Base-by-base conservation (phyloP, 35 echinoderm and acorn worm species). In the Chiridota heheva region DNA sequence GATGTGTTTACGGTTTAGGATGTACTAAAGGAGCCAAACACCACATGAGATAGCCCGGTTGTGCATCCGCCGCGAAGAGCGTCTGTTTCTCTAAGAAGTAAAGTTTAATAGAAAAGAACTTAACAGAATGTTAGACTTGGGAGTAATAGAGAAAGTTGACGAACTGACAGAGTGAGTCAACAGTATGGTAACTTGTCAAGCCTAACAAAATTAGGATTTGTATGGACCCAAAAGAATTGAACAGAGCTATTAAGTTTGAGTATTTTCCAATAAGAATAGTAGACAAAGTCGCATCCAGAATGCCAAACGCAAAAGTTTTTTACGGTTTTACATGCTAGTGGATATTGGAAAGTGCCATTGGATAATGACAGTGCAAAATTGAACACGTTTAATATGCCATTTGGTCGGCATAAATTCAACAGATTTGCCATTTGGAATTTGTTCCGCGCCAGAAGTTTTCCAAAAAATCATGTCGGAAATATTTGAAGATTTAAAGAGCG, bases 371-470 rank as follows among this genome's bases (percentile, higher is more conserved):
- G 75, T 28, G 10, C 47, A 0, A 79, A 79, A 7, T 7, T 79
- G 0, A 60, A 55, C 2, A 42, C 75, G 7, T 79, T 79, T 28
- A 79, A 60, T 22, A 56, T 34, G 6, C 72, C 72, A 51, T 76
- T 76, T 56, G 72, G 72, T 1, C 40, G 72, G 16, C 61, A 26
- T 38, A 79, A 38, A 34, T 79, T 79, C 61, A 58, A 60, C 7
- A 32, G 75, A 24, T 55, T n/a, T 79, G 35, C 75, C 55, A 27
- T 79, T 79, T 62, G 75, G 75, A 6, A 79, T 79, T n/a, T 58
- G 20, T 24, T 76, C 72, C n/a, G 72, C 72, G 15, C 72, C 72
- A 0, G 72, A 76, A 1, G 72, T 76, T 38, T 76, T 76, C 72
- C 47, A 76, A 36, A 41, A 76, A 34, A 36, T 70, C 24, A 42